phyloP scores from a whole-genome alignment of 2,888 invertebrate genomes.

The Tipula helvola region DNA sequence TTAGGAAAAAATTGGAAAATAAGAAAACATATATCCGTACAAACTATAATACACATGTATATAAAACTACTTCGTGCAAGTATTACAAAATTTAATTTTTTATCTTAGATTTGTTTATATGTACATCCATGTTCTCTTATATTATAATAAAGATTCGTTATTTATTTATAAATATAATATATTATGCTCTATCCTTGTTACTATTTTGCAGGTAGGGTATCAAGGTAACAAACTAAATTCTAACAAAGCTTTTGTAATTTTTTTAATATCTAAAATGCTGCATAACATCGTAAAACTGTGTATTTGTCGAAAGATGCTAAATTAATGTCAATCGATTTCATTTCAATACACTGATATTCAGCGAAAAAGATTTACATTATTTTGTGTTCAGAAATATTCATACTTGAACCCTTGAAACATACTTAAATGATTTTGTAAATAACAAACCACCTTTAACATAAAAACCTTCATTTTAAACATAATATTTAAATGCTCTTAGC shows the following conservation, averaged over 20 bases:
- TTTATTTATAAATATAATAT: not conserved
- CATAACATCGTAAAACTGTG: not conserved
- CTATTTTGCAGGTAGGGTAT: not conserved
- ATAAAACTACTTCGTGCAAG: not conserved
- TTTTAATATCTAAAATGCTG: not conserved
- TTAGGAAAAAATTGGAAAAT: not conserved
- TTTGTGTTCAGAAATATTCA: not conserved
- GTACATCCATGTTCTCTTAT: no score
- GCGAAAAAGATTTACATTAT: not conserved
- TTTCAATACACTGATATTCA: no score
- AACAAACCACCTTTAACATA: no score
- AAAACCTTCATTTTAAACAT: not conserved
- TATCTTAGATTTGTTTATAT: not conserved
- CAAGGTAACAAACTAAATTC: not conserved
- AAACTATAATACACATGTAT: not conserved
- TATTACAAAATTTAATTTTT: not conserved
- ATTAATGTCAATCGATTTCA: not conserved
- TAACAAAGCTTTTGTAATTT: not conserved
- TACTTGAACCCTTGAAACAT: no score
- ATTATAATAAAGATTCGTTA: not conserved
- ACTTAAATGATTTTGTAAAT: no score
- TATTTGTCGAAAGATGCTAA: not conserved
- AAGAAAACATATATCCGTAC: not conserved
- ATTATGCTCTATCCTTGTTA: not conserved
- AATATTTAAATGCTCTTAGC: not conserved